Percentiles rank a stretch among this genome's conserved stretches.
Evolutionary conservation across 1,140 invertebrate species (phyloP).

Genomic region (Meloidogyne chitwoodi): DNA sequence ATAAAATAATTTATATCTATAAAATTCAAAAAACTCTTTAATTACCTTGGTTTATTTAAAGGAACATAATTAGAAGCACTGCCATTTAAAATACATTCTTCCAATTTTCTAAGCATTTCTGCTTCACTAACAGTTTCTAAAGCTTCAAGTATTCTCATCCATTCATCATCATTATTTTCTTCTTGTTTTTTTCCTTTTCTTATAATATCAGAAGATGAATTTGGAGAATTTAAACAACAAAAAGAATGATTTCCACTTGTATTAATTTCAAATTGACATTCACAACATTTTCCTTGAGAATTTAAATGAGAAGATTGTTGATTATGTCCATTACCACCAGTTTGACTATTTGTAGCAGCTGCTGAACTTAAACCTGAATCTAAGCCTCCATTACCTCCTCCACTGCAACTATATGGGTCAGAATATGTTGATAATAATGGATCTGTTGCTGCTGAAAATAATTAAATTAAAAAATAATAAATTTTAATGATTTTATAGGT

Average conservation of each 20-base stretch:
- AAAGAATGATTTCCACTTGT: slow-evolving; percentile 2
- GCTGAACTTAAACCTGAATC: slow-evolving; percentile 47
- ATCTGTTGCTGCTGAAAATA: not conserved
- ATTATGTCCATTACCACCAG: not conserved
- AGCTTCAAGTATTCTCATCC: slow-evolving; percentile 47
- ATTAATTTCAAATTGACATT: not conserved
- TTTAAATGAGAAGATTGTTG: not conserved
- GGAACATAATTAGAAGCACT: slow-evolving; percentile 12
- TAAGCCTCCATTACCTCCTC: slow-evolving; percentile 30
- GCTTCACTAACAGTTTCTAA: slow-evolving; percentile 47
- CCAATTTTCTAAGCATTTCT: slow-evolving; percentile 48
- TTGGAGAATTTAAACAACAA: slow-evolving; percentile 9
- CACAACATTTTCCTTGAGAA: not conserved
- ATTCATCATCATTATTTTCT: slow-evolving; percentile 14
- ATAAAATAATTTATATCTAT: too few species aligned
- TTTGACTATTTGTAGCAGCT: slow-evolving; percentile 34
- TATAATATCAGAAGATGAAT: slow-evolving; percentile 3
- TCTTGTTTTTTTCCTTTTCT: slow-evolving; percentile 24
- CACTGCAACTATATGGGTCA: not conserved
- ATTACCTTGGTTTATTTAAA: slow-evolving; percentile 6
- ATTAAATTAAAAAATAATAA: too few species aligned
- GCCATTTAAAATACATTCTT: slow-evolving; percentile 43
- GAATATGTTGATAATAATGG: not conserved
- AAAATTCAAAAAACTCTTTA: too few species aligned
- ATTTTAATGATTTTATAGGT: too few species aligned